Evolutionary conservation across 92 coral and sea anemone species (phyloP), one percentile per base, ranked within the genome.

Genomic region (Chrysogorgia sp.): DNA sequence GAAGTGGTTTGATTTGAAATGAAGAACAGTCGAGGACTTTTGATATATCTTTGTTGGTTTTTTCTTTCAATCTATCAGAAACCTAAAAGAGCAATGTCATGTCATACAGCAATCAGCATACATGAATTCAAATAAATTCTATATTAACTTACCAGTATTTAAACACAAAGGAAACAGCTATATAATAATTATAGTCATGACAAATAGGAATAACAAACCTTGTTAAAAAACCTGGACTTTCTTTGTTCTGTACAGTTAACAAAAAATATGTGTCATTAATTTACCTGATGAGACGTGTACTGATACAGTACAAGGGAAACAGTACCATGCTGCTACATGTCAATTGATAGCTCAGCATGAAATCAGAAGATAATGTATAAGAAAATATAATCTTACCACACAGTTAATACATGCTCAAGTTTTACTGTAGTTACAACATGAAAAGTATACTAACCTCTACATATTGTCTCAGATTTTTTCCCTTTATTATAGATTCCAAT

Each of bases 11-110:
- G 81, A 90, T 82, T 66, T 85, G 63, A 67, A 91, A 91, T 22
- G 97, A 87, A 17, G 98, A 91, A 77, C 91, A 92, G 49, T 90
- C 98, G 25, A 94, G 83, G n/a, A 89, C 92, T 74, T 78, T 89
- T 48, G 97, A 81, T 57, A 94, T 80, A 58, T 94, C 97, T 53
- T 74, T 71, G 52, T 88, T 90, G 68, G 92, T 84, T 81, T 82
- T 84, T 17, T 81, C 77, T 35, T 85, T 83, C 26, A 86, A 34
- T 60, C 69, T 88, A 56, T 88, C 74, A 41, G 72, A 77, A 21
- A 76, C 79, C 91, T 90, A 63, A 28, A 49, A 34, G 10, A 67
- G 68, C n/a, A n/a, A n/a, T n/a, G 29, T 50, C 31, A 15, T 10
- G 28, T 28, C n/a, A 30, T 8, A 67, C 25, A 35, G 15, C 8